Conservation (phyloP, 2,888 invertebrate genomes). For the Rotaria macrura region DNA sequence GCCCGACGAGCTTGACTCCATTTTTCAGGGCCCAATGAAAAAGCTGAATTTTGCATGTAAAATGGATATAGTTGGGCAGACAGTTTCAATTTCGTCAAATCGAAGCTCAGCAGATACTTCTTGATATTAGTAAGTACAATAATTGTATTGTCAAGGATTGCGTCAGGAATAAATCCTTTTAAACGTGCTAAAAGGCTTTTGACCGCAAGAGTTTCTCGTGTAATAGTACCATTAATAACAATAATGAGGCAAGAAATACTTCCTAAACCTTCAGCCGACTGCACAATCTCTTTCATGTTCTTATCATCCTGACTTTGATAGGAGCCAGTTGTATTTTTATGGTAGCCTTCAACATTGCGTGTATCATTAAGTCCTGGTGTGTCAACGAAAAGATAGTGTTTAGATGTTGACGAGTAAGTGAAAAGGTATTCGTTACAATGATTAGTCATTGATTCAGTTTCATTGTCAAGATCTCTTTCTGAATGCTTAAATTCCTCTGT, state of each 20-base stretch:
- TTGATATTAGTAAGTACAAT: neutral
- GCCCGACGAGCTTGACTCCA: no score
- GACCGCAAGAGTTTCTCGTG: neutral
- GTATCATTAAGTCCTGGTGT: neutral
- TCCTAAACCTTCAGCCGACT: neutral
- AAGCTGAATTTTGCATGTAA: no score
- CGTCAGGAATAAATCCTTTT: neutral
- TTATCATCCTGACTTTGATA: neutral
- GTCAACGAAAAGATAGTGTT: neutral
- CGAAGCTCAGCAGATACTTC: neutral
- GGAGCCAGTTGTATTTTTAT: no score
- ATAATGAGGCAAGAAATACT: neutral
- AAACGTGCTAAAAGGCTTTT: neutral
- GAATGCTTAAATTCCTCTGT: neutral
- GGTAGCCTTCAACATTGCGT: neutral
- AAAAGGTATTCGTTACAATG: neutral
- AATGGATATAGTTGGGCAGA: no score
- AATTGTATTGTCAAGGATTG: neutral
- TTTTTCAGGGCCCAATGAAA: no score
- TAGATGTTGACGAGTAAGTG: neutral
- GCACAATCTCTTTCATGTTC: neutral
- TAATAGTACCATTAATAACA: neutral
- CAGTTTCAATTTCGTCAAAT: neutral
- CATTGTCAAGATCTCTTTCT: neutral
- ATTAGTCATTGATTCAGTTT: neutral